phyloP scores from a whole-genome alignment of 1,140 invertebrate genomes.

The Triops longicaudatus region DNA sequence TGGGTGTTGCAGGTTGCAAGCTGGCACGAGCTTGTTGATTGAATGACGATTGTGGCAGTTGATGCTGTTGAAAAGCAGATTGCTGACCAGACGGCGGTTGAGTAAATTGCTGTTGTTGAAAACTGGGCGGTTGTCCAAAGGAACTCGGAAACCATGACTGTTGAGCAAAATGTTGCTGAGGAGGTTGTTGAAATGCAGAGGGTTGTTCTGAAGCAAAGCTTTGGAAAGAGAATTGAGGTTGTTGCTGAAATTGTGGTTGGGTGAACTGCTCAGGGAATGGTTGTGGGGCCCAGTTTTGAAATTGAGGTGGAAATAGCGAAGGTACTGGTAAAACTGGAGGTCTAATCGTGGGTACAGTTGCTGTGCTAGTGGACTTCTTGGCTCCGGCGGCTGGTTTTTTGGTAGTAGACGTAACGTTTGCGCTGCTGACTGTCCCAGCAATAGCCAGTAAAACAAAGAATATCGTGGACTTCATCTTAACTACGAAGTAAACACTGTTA shows the following conservation, averaged over 20 bases:
- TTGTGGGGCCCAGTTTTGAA: neutral
- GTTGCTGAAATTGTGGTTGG: neutral
- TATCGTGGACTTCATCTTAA: neutral
- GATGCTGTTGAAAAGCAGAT: neutral
- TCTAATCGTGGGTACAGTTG: neutral
- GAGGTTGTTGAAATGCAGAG: neutral
- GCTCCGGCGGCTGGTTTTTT: neutral
- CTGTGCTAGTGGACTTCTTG: neutral
- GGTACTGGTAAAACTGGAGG: neutral
- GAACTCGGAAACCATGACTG: neutral
- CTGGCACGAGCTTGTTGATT: neutral
- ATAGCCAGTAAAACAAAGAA: neutral
- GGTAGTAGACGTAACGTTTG: neutral
- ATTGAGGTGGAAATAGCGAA: neutral
- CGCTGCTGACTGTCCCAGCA: neutral
- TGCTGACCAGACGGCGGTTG: neutral
- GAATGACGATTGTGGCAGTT: neutral
- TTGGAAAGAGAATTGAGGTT: neutral
- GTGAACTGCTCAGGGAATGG: neutral
- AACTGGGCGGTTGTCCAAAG: neutral
- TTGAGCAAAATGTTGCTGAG: neutral
- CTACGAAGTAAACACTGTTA: neutral
- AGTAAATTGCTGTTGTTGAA: neutral
- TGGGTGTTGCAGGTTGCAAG: neutral
- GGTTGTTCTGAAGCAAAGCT: neutral